These are phyloP conservation scores for Thalassoma bifasciatum DNA, from an alignment of 2,113 vertebrate genomes.

Conservation along the genomic window DNA sequence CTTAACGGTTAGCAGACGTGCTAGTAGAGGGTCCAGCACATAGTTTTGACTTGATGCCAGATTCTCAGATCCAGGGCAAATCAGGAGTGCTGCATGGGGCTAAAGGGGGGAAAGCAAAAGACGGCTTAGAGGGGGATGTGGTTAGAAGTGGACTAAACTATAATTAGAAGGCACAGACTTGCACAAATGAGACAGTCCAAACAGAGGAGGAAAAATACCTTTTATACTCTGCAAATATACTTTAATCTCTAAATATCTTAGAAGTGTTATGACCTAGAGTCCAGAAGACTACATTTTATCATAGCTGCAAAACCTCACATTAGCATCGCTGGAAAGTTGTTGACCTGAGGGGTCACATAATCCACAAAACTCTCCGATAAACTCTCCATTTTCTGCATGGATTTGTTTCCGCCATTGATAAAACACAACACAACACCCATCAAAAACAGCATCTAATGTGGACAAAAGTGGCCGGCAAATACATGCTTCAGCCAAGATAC, in stretches of 20 bases:
- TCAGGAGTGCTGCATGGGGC: conserved; percentile 41
- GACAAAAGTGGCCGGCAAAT: conserved; percentile 50
- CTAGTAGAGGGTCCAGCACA: conserved; percentile 69
- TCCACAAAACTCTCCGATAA: not conserved
- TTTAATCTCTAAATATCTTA: not conserved
- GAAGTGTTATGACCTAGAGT: no score
- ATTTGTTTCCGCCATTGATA: conserved; percentile 9
- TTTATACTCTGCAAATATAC: not conserved
- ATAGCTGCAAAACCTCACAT: not conserved
- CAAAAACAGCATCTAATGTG: conserved; percentile 24
- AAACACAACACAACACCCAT: conserved; percentile 14
- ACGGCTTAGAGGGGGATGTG: conserved; percentile 16
- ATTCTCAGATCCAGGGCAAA: conserved; percentile 53
- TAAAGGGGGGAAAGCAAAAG: conserved; percentile 16
- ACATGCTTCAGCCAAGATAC: conserved; percentile 17
- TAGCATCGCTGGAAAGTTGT: conserved; percentile 5
- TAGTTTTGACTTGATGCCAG: conserved; percentile 76
- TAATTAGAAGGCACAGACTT: conserved; percentile 44
- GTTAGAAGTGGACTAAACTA: conserved; percentile 13
- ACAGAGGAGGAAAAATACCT: not conserved
- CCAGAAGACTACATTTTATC: no score
- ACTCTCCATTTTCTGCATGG: conserved; percentile 40
- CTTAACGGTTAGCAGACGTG: conserved; percentile 81
- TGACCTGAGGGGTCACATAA: no score
- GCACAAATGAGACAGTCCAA: conserved; percentile 9